phyloP scores from a whole-genome alignment of 2,797 vertebrate species.

The Tamandua tetradactyla region DNA sequence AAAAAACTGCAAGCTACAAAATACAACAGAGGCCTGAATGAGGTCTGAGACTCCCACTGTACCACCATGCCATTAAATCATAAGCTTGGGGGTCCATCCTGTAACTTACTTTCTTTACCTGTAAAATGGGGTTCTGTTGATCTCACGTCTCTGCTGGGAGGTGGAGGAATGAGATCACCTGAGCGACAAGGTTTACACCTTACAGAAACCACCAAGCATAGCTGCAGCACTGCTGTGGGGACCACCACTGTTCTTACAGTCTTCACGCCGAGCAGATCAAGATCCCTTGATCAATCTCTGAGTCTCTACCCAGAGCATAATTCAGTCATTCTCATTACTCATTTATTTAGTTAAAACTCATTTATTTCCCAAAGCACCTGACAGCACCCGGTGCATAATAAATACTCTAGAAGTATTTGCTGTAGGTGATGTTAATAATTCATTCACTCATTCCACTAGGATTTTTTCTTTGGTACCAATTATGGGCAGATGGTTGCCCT shows the following conservation, averaged over 20 bases:
- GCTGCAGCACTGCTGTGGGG: rapidly evolving
- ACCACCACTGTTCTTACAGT: not conserved
- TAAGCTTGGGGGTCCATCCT: not conserved
- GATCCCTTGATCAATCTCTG: not conserved
- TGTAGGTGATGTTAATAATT: slow-evolving; percentile 43
- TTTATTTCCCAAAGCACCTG: not conserved
- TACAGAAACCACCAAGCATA: not conserved
- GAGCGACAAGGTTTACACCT: not conserved
- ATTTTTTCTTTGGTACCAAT: not conserved
- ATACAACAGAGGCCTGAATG: no score
- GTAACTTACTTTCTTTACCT: not conserved
- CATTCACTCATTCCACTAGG: not conserved
- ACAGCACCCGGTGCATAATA: not conserved
- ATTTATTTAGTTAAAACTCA: slow-evolving; percentile 5
- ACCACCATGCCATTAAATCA: not conserved
- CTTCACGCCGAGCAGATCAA: not conserved
- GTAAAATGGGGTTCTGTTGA: not conserved
- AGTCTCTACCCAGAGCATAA: not conserved
- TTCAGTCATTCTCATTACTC: not conserved
- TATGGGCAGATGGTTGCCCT: not conserved
- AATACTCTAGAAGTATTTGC: not conserved
- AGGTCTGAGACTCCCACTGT: not conserved
- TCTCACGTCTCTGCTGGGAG: not conserved
- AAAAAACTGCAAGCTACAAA: not conserved
- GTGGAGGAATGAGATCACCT: not conserved